Evolutionary conservation across 2,113 vertebrate species (phyloP), one percentile per base, ranked within the genome.

Genomic region (Ictidomys tridecemlineatus): DNA sequence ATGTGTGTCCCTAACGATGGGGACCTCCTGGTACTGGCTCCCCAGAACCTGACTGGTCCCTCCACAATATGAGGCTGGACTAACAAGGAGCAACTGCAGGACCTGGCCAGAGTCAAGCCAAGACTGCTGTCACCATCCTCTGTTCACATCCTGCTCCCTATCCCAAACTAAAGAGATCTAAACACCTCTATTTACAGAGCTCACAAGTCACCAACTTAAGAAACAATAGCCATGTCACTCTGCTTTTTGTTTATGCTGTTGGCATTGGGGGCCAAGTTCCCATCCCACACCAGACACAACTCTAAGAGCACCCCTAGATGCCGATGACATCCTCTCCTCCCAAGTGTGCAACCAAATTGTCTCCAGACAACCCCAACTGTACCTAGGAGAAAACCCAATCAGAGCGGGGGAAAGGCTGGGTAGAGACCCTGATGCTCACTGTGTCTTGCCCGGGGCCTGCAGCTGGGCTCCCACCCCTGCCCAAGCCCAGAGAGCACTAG

Each of bases 341-440:
- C 20, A 12, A 0, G 0, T 7, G 12, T 18, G 24, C 16, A 58
- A 34, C 10, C 14, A 17, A 22, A 14, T 22, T 0, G 2, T 39
- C 17, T 61, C 42, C 34, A 37, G 12, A 12, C 0, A 24, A 7
- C 24, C 30, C 6, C 42, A 61, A 48, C 2, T 24, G 0, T 34
- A 32, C 45, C 32, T 4, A n/a, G 28, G 17, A 26, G 74, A 13
- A 34, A 10, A 58, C 20, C 8, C 56, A 1, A 58, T 8, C 6
- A 58, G 56, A 58, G 48, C 12, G 11, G 7, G 20, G 56, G 7
- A 22, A 22, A 58, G 20, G 4, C 20, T 20, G 7, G 51, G 51
- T 22, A 26, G 45, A 51, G 12, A 51, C 48, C 48, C 48, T 45
- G 22, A 24, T 61, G 58, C 58, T 24, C 58, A 24, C 6, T 24